Conservation (phyloP, 2,113 vertebrate genomes). For the Menidia beryllina region DNA sequence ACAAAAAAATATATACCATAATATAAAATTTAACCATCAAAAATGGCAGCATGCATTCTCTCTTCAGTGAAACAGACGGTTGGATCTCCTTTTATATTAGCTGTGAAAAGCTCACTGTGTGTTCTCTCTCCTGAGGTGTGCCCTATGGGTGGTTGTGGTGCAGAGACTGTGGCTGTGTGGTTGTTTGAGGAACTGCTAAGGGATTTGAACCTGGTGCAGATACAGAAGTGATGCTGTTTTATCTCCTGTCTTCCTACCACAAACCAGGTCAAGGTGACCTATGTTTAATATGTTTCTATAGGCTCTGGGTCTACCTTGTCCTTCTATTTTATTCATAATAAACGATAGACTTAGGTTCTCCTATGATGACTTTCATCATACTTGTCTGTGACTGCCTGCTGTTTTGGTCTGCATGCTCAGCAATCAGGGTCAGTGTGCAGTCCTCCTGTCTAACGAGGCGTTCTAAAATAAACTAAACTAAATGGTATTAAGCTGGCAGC, state of each 20-base stretch:
- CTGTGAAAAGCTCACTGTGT: conserved; percentile 40
- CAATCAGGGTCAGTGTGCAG: conserved; percentile 34
- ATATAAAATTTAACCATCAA: conserved; percentile 54
- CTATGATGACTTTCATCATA: conserved; percentile 10
- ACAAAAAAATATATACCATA: conserved; percentile 61
- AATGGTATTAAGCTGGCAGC: conserved; percentile 31
- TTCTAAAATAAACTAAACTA: conserved; percentile 48
- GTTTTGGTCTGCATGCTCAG: conserved; percentile 39
- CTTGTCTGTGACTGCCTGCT: conserved; percentile 25
- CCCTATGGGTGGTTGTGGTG: conserved; percentile 35
- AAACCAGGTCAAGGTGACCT: conserved; percentile 80
- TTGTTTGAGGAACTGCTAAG: conserved; percentile 37
- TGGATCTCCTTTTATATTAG: conserved; percentile 51
- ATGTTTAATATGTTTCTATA: conserved; percentile 18
- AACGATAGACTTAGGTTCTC: conserved; percentile 20
- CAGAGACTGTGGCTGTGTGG: conserved; percentile 36
- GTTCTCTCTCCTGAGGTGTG: conserved; percentile 36
- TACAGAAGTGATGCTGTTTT: conserved; percentile 45
- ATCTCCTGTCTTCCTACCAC: conserved; percentile 35
- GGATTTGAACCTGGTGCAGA: conserved; percentile 58
- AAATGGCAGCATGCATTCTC: conserved; percentile 47
- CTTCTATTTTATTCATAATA: conserved; percentile 20
- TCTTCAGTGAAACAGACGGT: conserved; percentile 20
- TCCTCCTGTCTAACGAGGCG: conserved; percentile 43
- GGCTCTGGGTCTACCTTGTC: conserved; percentile 8